A percentile compares a stretch with the other conserved stretches of the same genome.
These are phyloP conservation scores for Folsomia candida DNA, from an alignment of 2,888 invertebrate species.

Conservation along the genomic window DNA sequence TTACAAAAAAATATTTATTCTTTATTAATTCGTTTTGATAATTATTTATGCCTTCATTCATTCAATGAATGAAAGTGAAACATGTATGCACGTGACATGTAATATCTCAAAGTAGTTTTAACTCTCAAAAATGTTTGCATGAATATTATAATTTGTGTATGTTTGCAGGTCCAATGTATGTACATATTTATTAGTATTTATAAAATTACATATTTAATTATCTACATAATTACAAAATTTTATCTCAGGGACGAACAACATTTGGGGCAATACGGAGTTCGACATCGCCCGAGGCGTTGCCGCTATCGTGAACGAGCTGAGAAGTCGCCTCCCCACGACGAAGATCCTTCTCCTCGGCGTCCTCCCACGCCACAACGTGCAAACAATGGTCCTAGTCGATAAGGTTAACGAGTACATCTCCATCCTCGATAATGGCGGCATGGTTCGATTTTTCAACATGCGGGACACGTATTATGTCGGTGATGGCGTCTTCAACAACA, in stretches of 20 bases:
- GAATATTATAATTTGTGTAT: too few relatives aligned
- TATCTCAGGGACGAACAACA: conserved; percentile 59
- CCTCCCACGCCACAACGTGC: conserved; percentile 12
- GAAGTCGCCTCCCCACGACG: conserved; percentile 21
- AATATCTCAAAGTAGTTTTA: too few relatives aligned
- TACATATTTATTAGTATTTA: too few relatives aligned
- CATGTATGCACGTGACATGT: too few relatives aligned
- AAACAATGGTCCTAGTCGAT: not conserved
- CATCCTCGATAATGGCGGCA: conserved; percentile 21
- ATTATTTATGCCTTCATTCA: too few relatives aligned
- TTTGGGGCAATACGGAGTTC: conserved; percentile 54
- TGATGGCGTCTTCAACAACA: conserved; percentile 6
- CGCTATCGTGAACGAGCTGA: conserved; percentile 54
- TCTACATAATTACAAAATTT: too few relatives aligned
- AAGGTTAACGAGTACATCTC: conserved; percentile 8
- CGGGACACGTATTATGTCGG: conserved; percentile 21
- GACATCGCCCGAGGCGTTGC: conserved; percentile 56
- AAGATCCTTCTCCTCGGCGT: conserved; percentile 21
- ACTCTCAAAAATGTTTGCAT: too few relatives aligned
- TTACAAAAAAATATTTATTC: too few relatives aligned
- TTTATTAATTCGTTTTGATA: too few relatives aligned
- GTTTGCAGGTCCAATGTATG: too few relatives aligned
- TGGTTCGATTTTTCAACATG: conserved; percentile 34
- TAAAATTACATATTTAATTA: too few relatives aligned
- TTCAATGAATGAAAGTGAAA: too few relatives aligned